Conservation (phyloP, 2,113 vertebrate genomes). For the Columba janthina region DNA sequence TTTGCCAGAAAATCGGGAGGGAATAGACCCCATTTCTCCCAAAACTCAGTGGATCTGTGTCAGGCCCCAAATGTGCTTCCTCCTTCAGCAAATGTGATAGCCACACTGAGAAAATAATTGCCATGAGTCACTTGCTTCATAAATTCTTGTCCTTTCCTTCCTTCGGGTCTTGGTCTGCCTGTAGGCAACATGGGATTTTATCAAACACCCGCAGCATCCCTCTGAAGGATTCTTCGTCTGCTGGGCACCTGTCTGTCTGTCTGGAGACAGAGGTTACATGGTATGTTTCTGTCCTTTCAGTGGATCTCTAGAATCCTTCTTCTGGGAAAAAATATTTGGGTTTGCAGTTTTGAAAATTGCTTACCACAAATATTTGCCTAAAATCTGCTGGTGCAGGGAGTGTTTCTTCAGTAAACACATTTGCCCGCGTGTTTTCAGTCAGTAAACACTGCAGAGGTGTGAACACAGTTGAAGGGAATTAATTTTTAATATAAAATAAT, state of each 20-base stretch:
- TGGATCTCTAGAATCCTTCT: constrained; percentile 7
- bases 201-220: background rate
- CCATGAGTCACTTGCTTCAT: background rate
- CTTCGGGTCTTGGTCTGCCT: background rate
- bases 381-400: constrained; percentile 38
- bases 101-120: background rate
- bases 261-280: background rate
- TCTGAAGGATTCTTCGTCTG: constrained; percentile 40
- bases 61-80: fast-evolving
- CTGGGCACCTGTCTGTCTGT: background rate
- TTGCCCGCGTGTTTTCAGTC: constrained; percentile 39
- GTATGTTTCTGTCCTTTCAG: constrained; percentile 11
- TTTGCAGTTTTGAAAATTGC: constrained; percentile 46
- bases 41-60: background rate
- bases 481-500: constrained; percentile 32
- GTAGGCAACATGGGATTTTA: background rate
- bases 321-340: constrained; percentile 55
- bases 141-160: background rate
- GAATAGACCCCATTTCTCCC: background rate
- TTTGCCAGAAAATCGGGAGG: background rate
- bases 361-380: constrained; percentile 65
- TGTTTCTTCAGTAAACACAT: constrained; percentile 67
- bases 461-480: background rate
- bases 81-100: background rate
- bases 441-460: constrained; percentile 38